Evolutionary conservation across 2,113 vertebrate species (phyloP), one percentile per base, ranked within the genome.

Genomic region (Psittacus erithacus): DNA sequence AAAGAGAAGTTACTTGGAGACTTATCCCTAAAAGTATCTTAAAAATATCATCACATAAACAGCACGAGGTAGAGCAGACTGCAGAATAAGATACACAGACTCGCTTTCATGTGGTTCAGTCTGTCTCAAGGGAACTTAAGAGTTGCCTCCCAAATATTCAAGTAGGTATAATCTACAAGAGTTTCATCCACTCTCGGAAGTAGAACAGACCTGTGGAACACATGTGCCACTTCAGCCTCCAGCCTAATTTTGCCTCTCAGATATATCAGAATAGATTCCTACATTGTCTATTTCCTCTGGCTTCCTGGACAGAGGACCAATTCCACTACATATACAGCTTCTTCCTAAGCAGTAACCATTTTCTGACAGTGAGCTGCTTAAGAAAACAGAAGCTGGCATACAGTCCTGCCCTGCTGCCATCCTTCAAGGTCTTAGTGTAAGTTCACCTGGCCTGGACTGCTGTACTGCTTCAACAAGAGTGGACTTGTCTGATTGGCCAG

Each of bases 371-470:
- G 63, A 84, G 38, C 4, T 62, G 29, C 53, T 49, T 75, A 63
- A 57, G 63, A 53, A n/a, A 81, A 78, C 53, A 80, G 70, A 79
- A 79, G 35, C 35, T 85, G 49, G 15, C 6, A 3, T 24, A 38
- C 22, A 71, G 57, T 13, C 63, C 46, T 70, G 23, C 74, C 49
- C 44, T 0, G 0, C 27, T 57, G 38, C 59, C 11, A 4, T 77
- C n/a, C 71, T 86, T 50, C 17, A 35, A 52, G 39, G 55, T 17
- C 27, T 50, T 73, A 22, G 13, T 1, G 5, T 22, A 60, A 28
- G 39, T 55, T 80, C 70, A 57, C 16, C 85, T 71, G 74, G 3
- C 43, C 53, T 57, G 43, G 38, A 33, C 53, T 38, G 82, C 38
- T 86, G 18, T 57, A 3, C 33, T 2, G 2, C 53, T 88, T 77